Evolutionary conservation across 2,888 invertebrate species (phyloP), one percentile per base, ranked within the genome.

Genomic region (Gastrophysa polygoni): DNA sequence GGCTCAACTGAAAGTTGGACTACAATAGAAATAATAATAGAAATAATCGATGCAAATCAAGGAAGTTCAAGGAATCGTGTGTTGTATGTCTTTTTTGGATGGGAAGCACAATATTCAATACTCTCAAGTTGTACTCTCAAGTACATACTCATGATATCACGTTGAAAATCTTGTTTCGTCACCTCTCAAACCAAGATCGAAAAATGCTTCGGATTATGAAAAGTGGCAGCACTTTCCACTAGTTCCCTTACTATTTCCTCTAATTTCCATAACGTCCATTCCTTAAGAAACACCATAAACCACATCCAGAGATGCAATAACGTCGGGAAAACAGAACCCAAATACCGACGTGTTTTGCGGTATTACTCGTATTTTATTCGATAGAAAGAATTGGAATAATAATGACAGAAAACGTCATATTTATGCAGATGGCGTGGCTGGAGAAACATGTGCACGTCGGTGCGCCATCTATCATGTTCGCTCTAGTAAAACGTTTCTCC

Each of bases 391-490:
- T 59, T 57, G 68, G 70, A 68, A 73, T 73, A 75, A 73, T 70
- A 75, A 75, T 71, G 72, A 71, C 68, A 71, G 73, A 73, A 72
- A 74, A 75, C 71, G 72, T 73, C 68, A 73, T 73, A 74, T 73
- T 74, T 73, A 75, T 75, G 73, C 70, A 75, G 70, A 72, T 72
- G 68, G 59, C 16, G 2, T 48, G 38, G 63, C 60, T 67, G 61
- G 68, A 67, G 67, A 59, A 74, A 73, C 73, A 74, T 73, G 72
- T 76, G 75, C 75, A 74, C 76, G 75, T 74, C 71, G 66, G 71
- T 71, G 68, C 68, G 70, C 67, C 76, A 77, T 77, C 70, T 72
- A 75, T 76, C 75, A 75, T 74, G 56, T 63, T 38, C 38, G 38
- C 38, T 38, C n/a, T 14, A 14, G 38, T 38, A 14, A 38, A 14